These are phyloP conservation scores for Triops longicaudatus DNA, from an alignment of 1,140 invertebrate genomes.

Conservation along the genomic window DNA sequence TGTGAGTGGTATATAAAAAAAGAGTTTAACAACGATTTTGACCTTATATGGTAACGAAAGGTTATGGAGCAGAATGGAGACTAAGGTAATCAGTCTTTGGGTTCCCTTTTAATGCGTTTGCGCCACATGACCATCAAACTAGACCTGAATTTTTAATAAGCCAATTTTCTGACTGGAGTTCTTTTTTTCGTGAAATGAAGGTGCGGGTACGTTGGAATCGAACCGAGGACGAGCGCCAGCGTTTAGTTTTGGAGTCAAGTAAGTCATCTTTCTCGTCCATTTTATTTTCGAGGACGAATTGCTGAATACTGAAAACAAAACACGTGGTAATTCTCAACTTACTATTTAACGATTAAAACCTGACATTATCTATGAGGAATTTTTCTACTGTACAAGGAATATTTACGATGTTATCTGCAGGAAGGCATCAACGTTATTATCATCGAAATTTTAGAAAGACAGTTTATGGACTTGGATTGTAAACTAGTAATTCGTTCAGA, in stretches of 20 bases:
- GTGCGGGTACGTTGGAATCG: conserved; percentile 45
- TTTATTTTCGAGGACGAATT: too few species aligned
- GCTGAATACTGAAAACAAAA: neutral
- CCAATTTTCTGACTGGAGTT: neutral
- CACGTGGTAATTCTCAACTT: too few species aligned
- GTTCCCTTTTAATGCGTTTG: neutral
- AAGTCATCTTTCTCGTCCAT: conserved; percentile 30
- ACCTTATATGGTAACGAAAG: neutral
- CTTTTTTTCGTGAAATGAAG: neutral
- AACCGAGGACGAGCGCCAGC: conserved; percentile 63
- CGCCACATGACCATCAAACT: neutral
- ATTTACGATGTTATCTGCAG: conserved; percentile 5
- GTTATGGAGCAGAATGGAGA: neutral
- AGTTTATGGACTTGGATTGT: too few species aligned
- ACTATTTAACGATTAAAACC: too few species aligned
- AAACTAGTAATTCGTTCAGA: too few species aligned
- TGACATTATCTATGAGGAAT: too few species aligned
- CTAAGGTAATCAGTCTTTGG: conserved; percentile 12
- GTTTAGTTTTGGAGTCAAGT: conserved; percentile 66
- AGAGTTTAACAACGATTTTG: neutral
- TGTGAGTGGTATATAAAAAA: neutral
- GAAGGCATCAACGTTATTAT: conserved; percentile 12
- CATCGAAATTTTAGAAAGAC: neutral
- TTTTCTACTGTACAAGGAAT: conserved; percentile 36
- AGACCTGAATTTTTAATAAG: neutral